Evolutionary conservation across 2,888 invertebrate species (phyloP).

Genomic region (Leptopilina drosophilae): DNA sequence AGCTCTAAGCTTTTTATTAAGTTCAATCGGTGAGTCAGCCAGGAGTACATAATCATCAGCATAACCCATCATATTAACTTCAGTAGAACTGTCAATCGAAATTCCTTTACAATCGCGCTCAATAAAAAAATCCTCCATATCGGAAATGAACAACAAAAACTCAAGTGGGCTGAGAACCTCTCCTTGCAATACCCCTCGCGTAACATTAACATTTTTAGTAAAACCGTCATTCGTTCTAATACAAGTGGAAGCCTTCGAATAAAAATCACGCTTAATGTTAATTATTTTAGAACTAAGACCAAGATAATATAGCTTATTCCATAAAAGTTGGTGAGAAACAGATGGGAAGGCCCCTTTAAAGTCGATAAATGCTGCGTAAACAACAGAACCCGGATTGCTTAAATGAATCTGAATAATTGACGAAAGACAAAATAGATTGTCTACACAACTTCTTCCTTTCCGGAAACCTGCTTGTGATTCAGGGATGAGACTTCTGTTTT

Average conservation of each 20-base stretch:
- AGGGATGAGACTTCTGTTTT: not conserved
- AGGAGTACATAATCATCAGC: not conserved
- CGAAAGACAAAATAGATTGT: not conserved
- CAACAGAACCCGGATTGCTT: not conserved
- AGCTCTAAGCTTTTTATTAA: not conserved
- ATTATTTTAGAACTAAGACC: not conserved
- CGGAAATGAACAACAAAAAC: not conserved
- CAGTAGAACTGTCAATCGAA: not conserved
- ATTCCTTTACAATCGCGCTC: not conserved
- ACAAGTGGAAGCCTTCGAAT: not conserved
- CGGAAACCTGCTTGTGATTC: not conserved
- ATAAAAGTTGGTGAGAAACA: no score
- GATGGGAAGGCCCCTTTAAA: no score
- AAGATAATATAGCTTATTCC: not conserved
- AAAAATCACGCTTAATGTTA: not conserved
- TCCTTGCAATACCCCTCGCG: not conserved
- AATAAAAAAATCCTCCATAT: conserved; percentile 7
- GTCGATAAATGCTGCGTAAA: not conserved
- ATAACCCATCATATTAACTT: not conserved
- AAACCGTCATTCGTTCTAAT: not conserved
- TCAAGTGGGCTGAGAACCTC: not conserved
- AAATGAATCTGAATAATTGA: not conserved
- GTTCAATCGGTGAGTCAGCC: not conserved
- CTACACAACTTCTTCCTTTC: not conserved
- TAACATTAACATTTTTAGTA: not conserved